phyloP scores from a whole-genome alignment of 2,797 vertebrate genomes.

The Pteronotus mesoamericanus region DNA sequence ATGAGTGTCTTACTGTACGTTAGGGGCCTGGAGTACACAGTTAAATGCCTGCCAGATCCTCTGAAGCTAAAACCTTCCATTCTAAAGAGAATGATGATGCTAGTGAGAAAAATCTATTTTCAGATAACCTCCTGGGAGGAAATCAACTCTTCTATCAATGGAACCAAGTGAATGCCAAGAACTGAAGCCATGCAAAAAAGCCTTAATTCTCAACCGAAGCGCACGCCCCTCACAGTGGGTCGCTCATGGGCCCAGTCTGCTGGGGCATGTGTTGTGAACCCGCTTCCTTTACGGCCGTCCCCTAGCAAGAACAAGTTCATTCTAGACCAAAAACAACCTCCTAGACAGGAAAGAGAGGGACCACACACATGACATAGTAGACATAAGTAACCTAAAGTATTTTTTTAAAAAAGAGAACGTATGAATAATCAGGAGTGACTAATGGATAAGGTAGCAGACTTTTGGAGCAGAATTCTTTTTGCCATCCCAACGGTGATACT shows the following conservation, averaged over 20 bases:
- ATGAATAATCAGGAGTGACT: neutral
- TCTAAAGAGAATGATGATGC: neutral
- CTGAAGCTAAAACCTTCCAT: neutral
- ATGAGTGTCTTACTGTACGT: neutral
- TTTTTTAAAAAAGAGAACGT: neutral
- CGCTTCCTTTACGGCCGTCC: neutral
- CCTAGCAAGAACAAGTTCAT: neutral
- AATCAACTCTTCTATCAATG: neutral
- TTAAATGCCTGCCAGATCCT: neutral
- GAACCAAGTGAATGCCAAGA: neutral
- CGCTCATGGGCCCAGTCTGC: neutral
- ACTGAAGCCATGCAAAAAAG: neutral
- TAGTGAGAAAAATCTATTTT: neutral
- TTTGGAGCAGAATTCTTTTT: neutral
- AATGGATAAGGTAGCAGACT: neutral
- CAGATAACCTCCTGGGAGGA: neutral
- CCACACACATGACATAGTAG: neutral
- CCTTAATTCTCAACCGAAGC: neutral
- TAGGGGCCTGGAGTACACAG: neutral
- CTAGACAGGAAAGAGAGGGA: fast-evolving
- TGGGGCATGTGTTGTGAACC: neutral
- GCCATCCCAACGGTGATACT: neutral
- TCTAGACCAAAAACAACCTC: neutral
- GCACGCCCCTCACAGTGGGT: neutral
- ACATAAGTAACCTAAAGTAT: neutral